These are phyloP conservation scores for Alfaro cultratus DNA, from an alignment of 2,797 vertebrate species.

Conservation along the genomic window DNA sequence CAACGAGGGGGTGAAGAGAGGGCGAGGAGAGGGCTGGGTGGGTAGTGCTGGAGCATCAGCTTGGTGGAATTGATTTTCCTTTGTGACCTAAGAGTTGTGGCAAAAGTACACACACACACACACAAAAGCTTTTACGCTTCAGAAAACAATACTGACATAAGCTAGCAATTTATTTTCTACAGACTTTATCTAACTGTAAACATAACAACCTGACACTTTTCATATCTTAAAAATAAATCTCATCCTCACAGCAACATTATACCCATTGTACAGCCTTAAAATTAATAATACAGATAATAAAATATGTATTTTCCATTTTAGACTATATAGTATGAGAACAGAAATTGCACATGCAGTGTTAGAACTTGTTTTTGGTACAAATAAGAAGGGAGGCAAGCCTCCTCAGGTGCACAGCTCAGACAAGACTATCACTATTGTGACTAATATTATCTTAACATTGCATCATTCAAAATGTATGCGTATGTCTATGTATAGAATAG, in stretches of 20 bases:
- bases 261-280: not conserved
- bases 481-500: constrained; percentile 8
- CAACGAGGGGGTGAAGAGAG: not conserved
- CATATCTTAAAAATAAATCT: not conserved
- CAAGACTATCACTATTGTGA: constrained; percentile 64
- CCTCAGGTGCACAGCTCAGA: constrained; percentile 50
- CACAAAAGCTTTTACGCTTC: constrained; percentile 3
- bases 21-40: constrained; percentile 28
- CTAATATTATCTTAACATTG: constrained; percentile 73
- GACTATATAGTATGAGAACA: not conserved
- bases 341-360: not conserved
- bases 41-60: constrained; percentile 63
- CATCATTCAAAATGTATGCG: constrained; percentile 60
- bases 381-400: constrained; percentile 28
- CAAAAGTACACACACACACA: constrained; percentile 8
- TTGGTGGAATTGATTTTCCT: constrained; percentile 75
- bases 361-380: not conserved
- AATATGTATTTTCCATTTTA: not conserved
- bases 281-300: not conserved
- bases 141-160: constrained; percentile 2
- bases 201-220: not conserved
- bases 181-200: not conserved
- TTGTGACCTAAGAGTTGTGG: constrained; percentile 48
- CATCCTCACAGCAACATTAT: not conserved
- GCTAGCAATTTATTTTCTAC: not conserved